Evolutionary conservation across 1,140 invertebrate genomes (phyloP).

Genomic region (Cotesia chilonis): DNA sequence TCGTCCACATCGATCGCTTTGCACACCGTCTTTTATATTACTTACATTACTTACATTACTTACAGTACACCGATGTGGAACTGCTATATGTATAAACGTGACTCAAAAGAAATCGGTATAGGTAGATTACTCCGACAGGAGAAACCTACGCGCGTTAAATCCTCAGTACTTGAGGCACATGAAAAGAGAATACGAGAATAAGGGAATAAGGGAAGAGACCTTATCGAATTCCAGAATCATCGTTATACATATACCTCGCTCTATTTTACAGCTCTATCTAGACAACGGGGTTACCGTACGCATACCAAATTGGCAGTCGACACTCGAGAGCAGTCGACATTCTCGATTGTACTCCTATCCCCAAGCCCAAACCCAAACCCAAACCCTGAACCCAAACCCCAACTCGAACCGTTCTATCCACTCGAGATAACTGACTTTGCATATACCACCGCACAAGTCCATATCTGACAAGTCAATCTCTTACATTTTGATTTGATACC

Average conservation of each 20-base stretch:
- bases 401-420: slow-evolving; percentile 12
- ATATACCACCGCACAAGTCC: background rate
- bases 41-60: background rate
- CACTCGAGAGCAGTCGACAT: background rate
- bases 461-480: slow-evolving; percentile 31
- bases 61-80: background rate
- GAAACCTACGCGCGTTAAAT: slow-evolving; percentile 15
- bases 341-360: slow-evolving; percentile 8
- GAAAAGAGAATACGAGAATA: slow-evolving; percentile 2
- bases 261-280: slow-evolving; percentile 43
- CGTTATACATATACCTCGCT: slow-evolving; percentile 26
- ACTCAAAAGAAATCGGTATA: background rate
- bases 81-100: background rate
- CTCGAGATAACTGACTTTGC: slow-evolving; percentile 29
- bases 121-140: background rate
- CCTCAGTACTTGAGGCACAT: background rate
- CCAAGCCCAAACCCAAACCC: no score
- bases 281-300: slow-evolving; percentile 37
- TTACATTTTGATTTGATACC: slow-evolving; percentile 13
- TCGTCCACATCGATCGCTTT: slow-evolving; percentile 20
- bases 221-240: slow-evolving; percentile 24
- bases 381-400: no score
- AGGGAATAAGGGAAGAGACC: background rate
- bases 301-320: slow-evolving; percentile 37
- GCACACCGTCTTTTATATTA: background rate